These are phyloP conservation scores for Neoarius graeffei DNA, from an alignment of 2,113 vertebrate species.

Conservation along the genomic window DNA sequence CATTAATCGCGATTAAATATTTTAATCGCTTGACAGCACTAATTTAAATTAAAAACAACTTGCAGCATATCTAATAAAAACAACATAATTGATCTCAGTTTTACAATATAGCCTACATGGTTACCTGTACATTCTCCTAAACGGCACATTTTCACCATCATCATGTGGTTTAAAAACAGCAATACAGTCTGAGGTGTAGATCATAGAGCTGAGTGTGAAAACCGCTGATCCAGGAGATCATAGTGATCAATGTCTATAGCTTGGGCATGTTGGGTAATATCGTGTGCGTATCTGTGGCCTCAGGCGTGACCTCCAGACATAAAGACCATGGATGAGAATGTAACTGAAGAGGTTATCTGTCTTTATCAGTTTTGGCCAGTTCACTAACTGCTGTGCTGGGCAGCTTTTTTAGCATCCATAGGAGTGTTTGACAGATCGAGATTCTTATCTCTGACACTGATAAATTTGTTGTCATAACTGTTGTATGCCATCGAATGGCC, in stretches of 20 bases:
- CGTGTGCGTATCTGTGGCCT: not conserved
- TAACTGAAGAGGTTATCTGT: not conserved
- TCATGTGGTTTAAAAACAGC: not conserved
- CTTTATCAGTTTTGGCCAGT: not conserved
- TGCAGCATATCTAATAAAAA: not conserved
- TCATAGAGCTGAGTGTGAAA: not conserved
- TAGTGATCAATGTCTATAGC: not conserved
- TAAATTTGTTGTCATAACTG: constrained; percentile 5
- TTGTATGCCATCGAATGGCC: not conserved
- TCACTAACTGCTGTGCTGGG: constrained; percentile 3
- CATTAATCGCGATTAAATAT: too few relatives aligned
- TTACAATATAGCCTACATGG: not conserved
- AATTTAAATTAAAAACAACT: not conserved
- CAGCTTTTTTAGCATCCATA: not conserved
- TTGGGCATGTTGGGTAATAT: not conserved
- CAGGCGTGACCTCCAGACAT: not conserved
- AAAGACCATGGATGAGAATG: not conserved
- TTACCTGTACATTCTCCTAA: not conserved
- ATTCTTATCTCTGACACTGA: constrained; percentile 13
- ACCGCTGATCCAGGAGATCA: not conserved
- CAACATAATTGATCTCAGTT: not conserved
- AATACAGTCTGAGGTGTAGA: not conserved
- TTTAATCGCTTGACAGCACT: too few relatives aligned
- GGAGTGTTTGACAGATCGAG: not conserved
- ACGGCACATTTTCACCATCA: not conserved